Percentiles rank a stretch among this genome's conserved stretches.
phyloP scores from a whole-genome alignment of 2,888 invertebrate species.

The Eudasyphora cyanicolor region DNA sequence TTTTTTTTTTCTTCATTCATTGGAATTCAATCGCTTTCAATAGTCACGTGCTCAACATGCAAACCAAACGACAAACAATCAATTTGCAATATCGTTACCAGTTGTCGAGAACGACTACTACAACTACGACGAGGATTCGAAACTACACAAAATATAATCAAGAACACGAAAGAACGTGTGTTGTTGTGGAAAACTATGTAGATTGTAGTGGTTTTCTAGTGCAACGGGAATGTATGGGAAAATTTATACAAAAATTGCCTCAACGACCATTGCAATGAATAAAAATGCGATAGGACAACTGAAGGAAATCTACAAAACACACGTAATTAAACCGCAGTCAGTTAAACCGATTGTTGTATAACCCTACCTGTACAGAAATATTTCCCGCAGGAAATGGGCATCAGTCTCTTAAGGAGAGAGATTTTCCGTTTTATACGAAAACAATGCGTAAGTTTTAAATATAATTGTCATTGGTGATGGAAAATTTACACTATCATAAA shows the following conservation, averaged over 20 bases:
- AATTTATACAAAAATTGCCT: not conserved
- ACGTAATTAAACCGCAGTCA: too few species aligned
- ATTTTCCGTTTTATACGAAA: too few species aligned
- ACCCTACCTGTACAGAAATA: too few species aligned
- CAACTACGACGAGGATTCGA: constrained; percentile 27
- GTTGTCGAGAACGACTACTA: constrained; percentile 4
- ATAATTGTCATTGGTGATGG: too few species aligned
- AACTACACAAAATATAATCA: constrained; percentile 45
- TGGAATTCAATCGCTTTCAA: constrained; percentile 17
- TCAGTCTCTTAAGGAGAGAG: too few species aligned
- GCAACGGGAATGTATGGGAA: not conserved
- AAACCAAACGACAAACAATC: constrained; percentile 56
- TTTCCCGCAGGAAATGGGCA: too few species aligned
- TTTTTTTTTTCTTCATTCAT: constrained; percentile 5
- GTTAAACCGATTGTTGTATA: too few species aligned
- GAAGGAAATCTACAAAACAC: too few species aligned
- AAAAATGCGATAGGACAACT: too few species aligned
- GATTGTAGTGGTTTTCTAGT: not conserved
- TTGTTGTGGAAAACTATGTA: not conserved
- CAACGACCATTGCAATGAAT: too few species aligned
- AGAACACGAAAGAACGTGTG: not conserved
- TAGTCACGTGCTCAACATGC: constrained; percentile 58
- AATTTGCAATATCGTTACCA: constrained; percentile 51
- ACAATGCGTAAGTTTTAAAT: too few species aligned
- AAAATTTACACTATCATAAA: too few species aligned